These are phyloP conservation scores for Lasiommata megera DNA, from an alignment of 2,888 invertebrate species.

Conservation along the genomic window DNA sequence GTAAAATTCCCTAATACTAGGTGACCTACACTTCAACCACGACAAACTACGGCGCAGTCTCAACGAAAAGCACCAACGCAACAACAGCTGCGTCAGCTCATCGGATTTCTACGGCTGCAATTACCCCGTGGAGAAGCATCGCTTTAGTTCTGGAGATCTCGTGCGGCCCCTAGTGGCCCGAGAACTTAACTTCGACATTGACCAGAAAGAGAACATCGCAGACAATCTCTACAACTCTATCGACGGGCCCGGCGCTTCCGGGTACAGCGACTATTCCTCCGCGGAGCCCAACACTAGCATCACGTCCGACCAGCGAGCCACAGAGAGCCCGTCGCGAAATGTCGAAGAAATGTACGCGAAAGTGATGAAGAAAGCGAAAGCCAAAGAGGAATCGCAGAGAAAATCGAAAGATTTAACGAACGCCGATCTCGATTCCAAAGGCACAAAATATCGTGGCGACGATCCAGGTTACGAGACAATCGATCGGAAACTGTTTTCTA, in stretches of 20 bases:
- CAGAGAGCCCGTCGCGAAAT: conserved; percentile 83
- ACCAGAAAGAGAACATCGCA: conserved; percentile 50
- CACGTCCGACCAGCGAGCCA: conserved; percentile 62
- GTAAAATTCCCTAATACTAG: conserved; percentile 40
- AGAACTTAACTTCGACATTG: conserved; percentile 70
- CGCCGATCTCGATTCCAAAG: conserved; percentile 41
- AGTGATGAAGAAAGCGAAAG: conserved; percentile 87
- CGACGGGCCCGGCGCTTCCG: conserved; percentile 59
- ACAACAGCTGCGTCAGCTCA: conserved; percentile 77
- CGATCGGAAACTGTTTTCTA: conserved; percentile 66
- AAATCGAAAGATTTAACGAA: conserved; percentile 55
- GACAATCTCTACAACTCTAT: conserved; percentile 72
- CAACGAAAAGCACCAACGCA: conserved; percentile 77
- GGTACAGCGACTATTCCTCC: conserved; percentile 57
- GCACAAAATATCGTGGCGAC: conserved; percentile 61
- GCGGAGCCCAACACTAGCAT: conserved; percentile 56
- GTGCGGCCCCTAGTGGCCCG: conserved; percentile 71
- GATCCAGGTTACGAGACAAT: conserved; percentile 79
- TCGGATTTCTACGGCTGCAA: conserved; percentile 79
- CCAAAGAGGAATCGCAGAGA: conserved; percentile 53
- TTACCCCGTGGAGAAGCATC: conserved; percentile 76
- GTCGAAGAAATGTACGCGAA: conserved; percentile 96
- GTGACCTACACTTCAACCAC: conserved; percentile 70
- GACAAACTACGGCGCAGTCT: conserved; percentile 74
- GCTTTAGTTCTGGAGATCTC: conserved; percentile 75